phyloP scores from a whole-genome alignment of 35 echinoderm and acorn worm genomes.

The Anneissia japonica region DNA sequence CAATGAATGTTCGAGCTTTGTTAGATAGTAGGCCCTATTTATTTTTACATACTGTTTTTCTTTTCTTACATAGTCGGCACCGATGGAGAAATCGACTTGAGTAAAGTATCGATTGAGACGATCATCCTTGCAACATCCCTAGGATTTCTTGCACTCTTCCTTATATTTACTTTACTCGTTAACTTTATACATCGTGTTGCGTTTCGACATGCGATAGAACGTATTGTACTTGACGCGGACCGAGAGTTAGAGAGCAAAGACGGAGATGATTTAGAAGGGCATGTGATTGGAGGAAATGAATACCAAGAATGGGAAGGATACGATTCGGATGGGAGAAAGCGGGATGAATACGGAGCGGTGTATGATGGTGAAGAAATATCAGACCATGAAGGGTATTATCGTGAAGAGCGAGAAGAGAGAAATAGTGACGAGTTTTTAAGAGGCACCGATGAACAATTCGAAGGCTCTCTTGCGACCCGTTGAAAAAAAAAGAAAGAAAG shows the following conservation, averaged over 20 bases:
- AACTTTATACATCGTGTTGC: neutral
- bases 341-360: neutral
- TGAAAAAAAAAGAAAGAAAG: too few relatives aligned
- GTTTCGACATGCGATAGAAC: neutral
- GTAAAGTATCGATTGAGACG: neutral
- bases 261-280: neutral
- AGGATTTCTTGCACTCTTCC: neutral
- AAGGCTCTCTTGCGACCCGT: neutral
- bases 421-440: neutral
- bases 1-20: too few relatives aligned
- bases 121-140: neutral
- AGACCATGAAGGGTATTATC: neutral
- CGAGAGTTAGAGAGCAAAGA: neutral
- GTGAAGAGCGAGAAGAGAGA: too few relatives aligned
- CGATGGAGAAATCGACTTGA: neutral
- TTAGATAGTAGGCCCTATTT: too few relatives aligned
- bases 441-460: neutral
- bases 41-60: too few relatives aligned
- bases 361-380: neutral
- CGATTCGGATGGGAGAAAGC: neutral
- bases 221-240: neutral
- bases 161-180: neutral
- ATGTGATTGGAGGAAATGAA: neutral
- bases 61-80: neutral
- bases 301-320: neutral